Percentiles rank a stretch among this genome's conserved stretches.
phyloP scores from a whole-genome alignment of 2,113 vertebrate species.

The Pachycephala philippinensis region DNA sequence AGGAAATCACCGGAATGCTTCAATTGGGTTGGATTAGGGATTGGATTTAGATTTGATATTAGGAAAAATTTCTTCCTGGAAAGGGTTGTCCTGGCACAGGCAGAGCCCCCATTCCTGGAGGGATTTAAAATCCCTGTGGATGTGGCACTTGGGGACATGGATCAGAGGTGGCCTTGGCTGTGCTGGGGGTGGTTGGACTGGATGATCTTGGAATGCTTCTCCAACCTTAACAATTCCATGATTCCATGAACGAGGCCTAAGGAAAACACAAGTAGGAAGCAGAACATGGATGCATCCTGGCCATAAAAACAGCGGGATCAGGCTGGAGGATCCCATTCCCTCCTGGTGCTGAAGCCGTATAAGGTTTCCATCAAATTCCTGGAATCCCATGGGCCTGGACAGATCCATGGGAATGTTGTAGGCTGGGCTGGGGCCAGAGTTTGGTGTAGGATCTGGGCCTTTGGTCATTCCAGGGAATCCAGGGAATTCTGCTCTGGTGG shows the following conservation, averaged over 20 bases:
- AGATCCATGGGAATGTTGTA: neutral
- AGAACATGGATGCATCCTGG: neutral
- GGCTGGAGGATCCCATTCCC: neutral
- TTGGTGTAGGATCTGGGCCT: neutral
- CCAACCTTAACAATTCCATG: neutral
- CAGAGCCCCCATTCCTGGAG: neutral
- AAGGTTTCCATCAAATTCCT: neutral
- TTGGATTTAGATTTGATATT: neutral
- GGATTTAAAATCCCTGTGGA: neutral
- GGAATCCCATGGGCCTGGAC: neutral
- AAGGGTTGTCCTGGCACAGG: neutral
- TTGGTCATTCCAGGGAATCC: neutral
- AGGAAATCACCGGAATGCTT: neutral
- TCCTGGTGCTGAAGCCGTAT: fast-evolving
- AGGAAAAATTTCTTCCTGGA: neutral
- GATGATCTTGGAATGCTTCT: fast-evolving
- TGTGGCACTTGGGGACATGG: neutral
- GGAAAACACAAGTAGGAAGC: neutral
- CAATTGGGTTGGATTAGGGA: neutral
- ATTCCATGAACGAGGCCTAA: neutral
- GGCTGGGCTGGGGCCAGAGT: neutral
- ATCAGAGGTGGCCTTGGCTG: neutral
- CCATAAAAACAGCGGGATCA: neutral
- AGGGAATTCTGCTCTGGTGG: neutral
- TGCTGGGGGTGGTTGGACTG: neutral